Conservation (phyloP, 1,140 invertebrate species). For the Euglossa dilemma region DNA sequence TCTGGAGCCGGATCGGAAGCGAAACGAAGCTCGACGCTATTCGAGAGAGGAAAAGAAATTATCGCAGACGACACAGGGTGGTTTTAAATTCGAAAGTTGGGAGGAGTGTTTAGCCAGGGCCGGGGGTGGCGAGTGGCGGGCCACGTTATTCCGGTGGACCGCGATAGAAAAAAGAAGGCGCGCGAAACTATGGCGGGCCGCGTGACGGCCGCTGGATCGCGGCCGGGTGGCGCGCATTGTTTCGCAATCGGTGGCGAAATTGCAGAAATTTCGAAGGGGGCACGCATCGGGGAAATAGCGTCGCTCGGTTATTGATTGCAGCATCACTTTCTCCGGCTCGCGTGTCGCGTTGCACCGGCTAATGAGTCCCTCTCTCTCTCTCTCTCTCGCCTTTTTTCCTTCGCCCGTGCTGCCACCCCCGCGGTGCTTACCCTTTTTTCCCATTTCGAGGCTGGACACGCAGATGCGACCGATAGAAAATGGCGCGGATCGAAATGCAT, state of each 20-base stretch:
- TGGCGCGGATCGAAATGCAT: conserved; percentile 65
- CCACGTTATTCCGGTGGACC: neutral
- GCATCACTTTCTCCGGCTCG: conserved; percentile 48
- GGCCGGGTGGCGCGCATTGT: conserved; percentile 21
- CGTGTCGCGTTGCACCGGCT: conserved; percentile 23
- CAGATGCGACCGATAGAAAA: conserved; percentile 56
- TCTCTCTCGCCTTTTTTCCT: neutral
- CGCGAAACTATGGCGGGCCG: neutral
- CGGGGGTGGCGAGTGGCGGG: neutral
- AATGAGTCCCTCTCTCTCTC: conserved; percentile 10
- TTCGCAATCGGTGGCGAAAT: conserved; percentile 40
- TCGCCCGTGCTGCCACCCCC: neutral
- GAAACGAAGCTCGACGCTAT: too few relatives aligned
- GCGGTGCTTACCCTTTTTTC: conserved; percentile 17
- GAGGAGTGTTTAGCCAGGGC: neutral
- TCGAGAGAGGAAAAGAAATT: too few relatives aligned
- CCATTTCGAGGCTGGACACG: conserved; percentile 30
- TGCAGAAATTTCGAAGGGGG: conserved; percentile 46
- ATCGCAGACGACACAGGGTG: too few relatives aligned
- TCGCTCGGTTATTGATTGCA: conserved; percentile 44
- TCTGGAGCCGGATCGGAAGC: too few relatives aligned
- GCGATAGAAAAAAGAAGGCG: neutral
- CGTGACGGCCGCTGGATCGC: neutral
- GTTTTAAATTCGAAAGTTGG: neutral
- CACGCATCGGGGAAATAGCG: conserved; percentile 27